Evolutionary conservation across 53 echinoderm and acorn worm genomes (phyloP), one percentile per base, ranked within the genome.

Genomic region (Mesocentrotus franciscanus): DNA sequence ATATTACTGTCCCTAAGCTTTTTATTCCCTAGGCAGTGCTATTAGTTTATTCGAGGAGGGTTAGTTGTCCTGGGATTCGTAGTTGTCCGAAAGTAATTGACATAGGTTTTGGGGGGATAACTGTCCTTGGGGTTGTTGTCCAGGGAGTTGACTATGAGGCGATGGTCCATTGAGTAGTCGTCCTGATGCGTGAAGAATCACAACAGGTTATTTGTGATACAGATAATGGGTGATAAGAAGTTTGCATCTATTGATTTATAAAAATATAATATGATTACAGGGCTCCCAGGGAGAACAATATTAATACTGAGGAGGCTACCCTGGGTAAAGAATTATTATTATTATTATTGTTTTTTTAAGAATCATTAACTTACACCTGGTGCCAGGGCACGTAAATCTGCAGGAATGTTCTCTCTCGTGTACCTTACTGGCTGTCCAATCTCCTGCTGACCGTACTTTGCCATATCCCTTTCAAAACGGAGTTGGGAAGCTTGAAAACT

Each of bases 391-490:
- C 55, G 13, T 49, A 92, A 56, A 56, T 92, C 92, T 13, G 15
- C 8, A 72, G 92, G 92, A 56, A 92, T 71, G 30, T 92, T 92
- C 29, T 56, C 39, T 75, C 27, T 24, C 14, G 64, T 71, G 92
- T 92, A 92, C 11, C 1, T 56, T 1, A 92, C 70, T 15, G 75
- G 92, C 7, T 29, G 14, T 1, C 57, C 55, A 56, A 71, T 92
- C 87, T n/a, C 87, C 56, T 55, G 72, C n/a, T 66, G 30, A 15
- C 76, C 16, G 26, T 66, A 29, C 27, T 74, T 1, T 20, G 29
- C 68, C 92, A 92, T 71, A n/a, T 26, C 49, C 75, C 49, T 66
- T 68, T 92, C 92, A 24, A 92, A 92, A 68, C 76, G 76, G 30
- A 74, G 76, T 49, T 49, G 29, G 22, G 92, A 87, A 56, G 56